phyloP scores from a whole-genome alignment of 2,888 invertebrate genomes.

The Maniola hyperantus region DNA sequence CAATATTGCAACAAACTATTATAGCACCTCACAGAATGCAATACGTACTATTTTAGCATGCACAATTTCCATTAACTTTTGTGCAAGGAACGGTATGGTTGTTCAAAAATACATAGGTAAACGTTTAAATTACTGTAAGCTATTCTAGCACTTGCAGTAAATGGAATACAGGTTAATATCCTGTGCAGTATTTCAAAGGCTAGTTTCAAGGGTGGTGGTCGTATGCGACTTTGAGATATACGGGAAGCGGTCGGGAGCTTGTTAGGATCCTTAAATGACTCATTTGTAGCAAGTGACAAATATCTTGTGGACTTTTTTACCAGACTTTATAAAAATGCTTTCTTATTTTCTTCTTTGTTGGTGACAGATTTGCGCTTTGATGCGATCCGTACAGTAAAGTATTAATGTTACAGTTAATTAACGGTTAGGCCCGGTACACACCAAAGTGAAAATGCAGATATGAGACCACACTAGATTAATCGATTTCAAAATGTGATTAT shows the following conservation, averaged over 20 bases:
- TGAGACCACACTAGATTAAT: too few relatives aligned
- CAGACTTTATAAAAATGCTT: not conserved
- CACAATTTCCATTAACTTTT: slow-evolving; percentile 19
- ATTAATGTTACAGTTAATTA: too few relatives aligned
- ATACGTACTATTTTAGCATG: slow-evolving; percentile 21
- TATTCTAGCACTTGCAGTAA: slow-evolving; percentile 4
- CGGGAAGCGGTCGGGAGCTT: slow-evolving; percentile 22
- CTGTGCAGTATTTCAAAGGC: not conserved
- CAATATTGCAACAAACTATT: slow-evolving; percentile 21
- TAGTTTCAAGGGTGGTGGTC: not conserved
- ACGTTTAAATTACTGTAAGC: slow-evolving; percentile 1
- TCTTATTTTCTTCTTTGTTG: not conserved
- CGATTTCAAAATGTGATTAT: too few relatives aligned
- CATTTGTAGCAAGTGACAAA: slow-evolving; percentile 22
- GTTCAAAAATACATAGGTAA: not conserved
- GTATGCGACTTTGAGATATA: slow-evolving; percentile 31
- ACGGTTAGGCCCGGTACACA: too few relatives aligned
- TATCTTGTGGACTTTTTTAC: slow-evolving; percentile 9
- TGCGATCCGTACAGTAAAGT: not conserved
- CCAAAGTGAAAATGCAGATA: too few relatives aligned
- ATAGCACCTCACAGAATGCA: slow-evolving; percentile 17
- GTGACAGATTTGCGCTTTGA: not conserved
- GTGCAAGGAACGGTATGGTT: not conserved
- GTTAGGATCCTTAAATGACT: slow-evolving; percentile 27
- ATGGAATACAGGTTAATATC: slow-evolving; percentile 18